These are phyloP conservation scores for Microtus pennsylvanicus DNA, from an alignment of 2,113 vertebrate genomes.

Conservation along the genomic window DNA sequence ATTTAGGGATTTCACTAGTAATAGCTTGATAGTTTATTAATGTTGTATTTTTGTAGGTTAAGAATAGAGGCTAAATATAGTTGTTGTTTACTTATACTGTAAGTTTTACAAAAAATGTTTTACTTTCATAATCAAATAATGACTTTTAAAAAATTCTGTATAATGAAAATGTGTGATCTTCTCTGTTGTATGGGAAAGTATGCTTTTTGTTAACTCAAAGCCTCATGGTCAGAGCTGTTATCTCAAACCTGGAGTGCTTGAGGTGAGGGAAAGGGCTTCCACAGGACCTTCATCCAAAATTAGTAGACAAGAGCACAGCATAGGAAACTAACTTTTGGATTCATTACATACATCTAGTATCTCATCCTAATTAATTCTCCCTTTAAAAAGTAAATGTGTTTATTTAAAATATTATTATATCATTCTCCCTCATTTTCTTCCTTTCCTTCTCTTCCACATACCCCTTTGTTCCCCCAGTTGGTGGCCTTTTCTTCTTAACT, in stretches of 20 bases:
- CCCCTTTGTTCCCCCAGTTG: neutral
- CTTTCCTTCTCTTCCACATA: neutral
- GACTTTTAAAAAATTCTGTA: neutral
- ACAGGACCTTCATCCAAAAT: neutral
- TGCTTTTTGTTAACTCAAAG: neutral
- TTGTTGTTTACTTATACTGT: neutral
- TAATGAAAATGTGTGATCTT: neutral
- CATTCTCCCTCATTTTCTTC: neutral
- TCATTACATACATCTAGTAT: neutral
- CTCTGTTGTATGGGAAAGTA: neutral
- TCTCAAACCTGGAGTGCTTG: neutral
- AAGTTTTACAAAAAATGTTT: neutral
- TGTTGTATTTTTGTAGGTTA: constrained; percentile 32
- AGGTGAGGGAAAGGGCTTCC: neutral
- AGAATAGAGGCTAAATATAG: neutral
- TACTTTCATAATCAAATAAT: neutral
- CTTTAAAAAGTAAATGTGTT: neutral
- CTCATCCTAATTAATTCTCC: neutral
- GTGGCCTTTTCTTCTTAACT: neutral
- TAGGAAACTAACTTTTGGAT: neutral
- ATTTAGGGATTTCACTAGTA: constrained; percentile 64
- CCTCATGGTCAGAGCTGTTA: neutral
- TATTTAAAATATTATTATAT: neutral
- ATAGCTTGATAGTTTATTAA: constrained; percentile 59
- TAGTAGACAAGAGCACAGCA: neutral